Conservation (phyloP, 2,113 vertebrate species). For the Rhinogobius similis region DNA sequence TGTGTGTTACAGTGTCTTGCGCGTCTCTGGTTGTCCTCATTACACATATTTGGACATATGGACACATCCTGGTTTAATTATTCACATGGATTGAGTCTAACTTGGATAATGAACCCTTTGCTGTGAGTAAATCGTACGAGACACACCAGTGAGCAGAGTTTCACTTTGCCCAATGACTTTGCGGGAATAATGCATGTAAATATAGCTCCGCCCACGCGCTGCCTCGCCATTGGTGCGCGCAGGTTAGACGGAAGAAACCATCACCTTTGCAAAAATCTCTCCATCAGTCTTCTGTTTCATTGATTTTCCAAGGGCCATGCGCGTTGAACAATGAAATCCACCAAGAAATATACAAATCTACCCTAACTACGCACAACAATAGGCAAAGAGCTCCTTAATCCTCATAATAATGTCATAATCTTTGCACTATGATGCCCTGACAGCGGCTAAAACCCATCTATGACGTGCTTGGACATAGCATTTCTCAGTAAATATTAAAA, state of each 20-base stretch:
- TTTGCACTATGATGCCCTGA: conserved; percentile 22
- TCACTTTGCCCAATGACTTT: conserved; percentile 58
- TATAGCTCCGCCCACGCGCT: conserved; percentile 59
- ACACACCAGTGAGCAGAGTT: conserved; percentile 38
- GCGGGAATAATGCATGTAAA: conserved; percentile 15
- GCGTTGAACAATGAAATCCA: not conserved
- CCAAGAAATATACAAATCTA: not conserved
- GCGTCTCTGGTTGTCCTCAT: conserved; percentile 6
- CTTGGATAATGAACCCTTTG: conserved; percentile 12
- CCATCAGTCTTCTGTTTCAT: conserved; percentile 27
- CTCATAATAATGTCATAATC: not conserved
- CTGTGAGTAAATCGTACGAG: conserved; percentile 41
- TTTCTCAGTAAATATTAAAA: not conserved
- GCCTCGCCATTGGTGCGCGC: conserved; percentile 54
- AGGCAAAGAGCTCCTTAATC: not conserved
- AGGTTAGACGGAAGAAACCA: conserved; percentile 36
- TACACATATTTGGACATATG: conserved; percentile 13
- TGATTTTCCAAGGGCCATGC: conserved; percentile 25
- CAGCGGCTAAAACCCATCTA: conserved; percentile 22
- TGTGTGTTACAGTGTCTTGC: not conserved
- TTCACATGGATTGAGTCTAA: conserved; percentile 33
- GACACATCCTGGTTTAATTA: conserved; percentile 41
- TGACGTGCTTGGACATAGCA: conserved; percentile 4
- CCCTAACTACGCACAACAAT: not conserved
- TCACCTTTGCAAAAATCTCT: conserved; percentile 38